Percentiles rank a stretch among this genome's conserved stretches.
These are phyloP conservation scores for Neosalanx taihuensis DNA, from an alignment of 2,797 vertebrate species.

Conservation along the genomic window DNA sequence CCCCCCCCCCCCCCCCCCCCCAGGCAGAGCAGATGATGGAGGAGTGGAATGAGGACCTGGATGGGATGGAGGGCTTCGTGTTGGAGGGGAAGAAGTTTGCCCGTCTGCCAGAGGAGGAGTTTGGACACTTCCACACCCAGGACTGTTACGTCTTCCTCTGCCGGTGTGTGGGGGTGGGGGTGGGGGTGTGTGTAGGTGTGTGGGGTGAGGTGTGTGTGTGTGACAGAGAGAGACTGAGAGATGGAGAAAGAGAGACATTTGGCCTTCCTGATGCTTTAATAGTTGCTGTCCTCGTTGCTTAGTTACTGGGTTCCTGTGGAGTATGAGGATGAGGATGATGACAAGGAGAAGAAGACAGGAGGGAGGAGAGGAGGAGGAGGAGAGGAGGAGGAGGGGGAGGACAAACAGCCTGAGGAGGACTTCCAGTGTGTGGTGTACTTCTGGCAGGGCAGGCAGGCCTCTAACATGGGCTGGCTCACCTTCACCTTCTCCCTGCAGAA, in stretches of 20 bases:
- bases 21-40: conserved; percentile 97
- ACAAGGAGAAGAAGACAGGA: conserved; percentile 68
- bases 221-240: not conserved
- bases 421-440: conserved; percentile 98
- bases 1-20: not conserved
- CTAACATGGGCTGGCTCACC: conserved; percentile 99
- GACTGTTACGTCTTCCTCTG: conserved; percentile 99
- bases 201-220: not conserved
- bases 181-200: not conserved
- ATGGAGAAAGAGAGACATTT: not conserved
- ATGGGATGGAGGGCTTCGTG: conserved; percentile 97
- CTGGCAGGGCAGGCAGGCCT: conserved; percentile 98
- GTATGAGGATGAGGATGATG: conserved; percentile 87
- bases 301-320: conserved; percentile 98
- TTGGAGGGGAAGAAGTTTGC: conserved; percentile 97
- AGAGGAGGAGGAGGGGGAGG: conserved; percentile 67
- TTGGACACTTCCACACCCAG: conserved; percentile 94
- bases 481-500: conserved; percentile 98
- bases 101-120: conserved; percentile 94
- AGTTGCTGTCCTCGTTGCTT: not conserved
- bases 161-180: conserved; percentile 72
- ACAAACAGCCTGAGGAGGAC: conserved; percentile 93
- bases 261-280: not conserved
- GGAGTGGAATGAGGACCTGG: conserved; percentile 97
- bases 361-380: conserved; percentile 27